Base-by-base conservation (phyloP, 2,888 invertebrate species). In the Drosophila rubida region DNA sequence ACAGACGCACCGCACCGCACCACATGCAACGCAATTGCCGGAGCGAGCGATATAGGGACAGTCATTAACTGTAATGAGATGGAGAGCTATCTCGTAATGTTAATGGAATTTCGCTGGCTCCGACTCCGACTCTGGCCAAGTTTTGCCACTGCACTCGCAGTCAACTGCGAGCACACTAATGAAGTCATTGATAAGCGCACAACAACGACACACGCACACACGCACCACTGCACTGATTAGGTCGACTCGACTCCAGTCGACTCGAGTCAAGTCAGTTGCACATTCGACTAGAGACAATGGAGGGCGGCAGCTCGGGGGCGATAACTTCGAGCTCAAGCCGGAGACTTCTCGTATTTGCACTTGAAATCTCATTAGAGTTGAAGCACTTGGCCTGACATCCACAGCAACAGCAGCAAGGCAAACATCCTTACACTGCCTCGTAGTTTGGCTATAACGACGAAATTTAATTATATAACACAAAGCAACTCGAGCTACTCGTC, bases 361-460 rank as follows among this genome's bases (percentile, higher is more conserved):
- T 88, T 77, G 83, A 88, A 88, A 84, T 84, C 83, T 84, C 80
- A 86, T 88, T 84, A 86, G 86, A 86, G 72, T 86, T 82, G 65
- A 82, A 82, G 85, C 69, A 81, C 69, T 82, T 84, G 81, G 6
- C 51, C 78, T 75, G 87, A 58, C 74, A 65, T 37, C 45, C 58
- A 35, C 78, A 61, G 58, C 27, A 59, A 41, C 27, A 50, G 46
- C 48, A 42, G 50, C 42, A 37, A 22, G 25, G 35, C 22, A 41
- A 30, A 23, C 32, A 64, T 46, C 53, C 41, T 19, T 22, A 39
- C 22, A 39, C 7, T 48, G 58, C 50, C 42, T 55, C 51, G 53
- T 68, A 72, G 60, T 69, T 69, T 80, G 87, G 61, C 85, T 59
- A 84, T 78, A 78, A 84, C 87, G 81, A 82, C 81, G 69, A 76